Base-by-base conservation (phyloP, 2,888 invertebrate genomes). In the Clepsis dumicolana region DNA sequence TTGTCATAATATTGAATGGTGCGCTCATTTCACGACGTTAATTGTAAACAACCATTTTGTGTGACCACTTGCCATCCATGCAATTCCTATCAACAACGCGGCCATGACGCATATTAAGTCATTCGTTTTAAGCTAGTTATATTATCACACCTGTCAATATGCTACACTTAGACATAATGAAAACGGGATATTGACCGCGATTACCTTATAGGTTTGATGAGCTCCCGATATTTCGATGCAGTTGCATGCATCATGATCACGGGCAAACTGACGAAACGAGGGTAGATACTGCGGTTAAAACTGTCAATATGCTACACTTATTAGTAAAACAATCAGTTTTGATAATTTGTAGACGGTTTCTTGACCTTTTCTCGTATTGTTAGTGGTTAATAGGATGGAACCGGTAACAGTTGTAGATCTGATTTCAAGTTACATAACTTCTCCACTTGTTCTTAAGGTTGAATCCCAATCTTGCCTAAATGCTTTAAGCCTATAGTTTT, bases 41-140 rank as follows among this genome's bases (percentile, higher is more conserved):
- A 65, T 60, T 65, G 70, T 70, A 70, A 70, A 70, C 61, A 61
- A 62, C 50, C 56, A 32, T 62, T 66, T 56, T 54, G 57, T 64
- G 44, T 38, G n/a, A 48, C 61, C 38, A 62, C 32, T 59, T n/a
- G 44, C 54, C 35, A 35, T 56, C 24, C 35, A 21, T 38, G n/a
- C 56, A 38, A 54, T 67, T 62, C 59, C 59, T 53, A 64, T 64
- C 64, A 68, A 64, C 68, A 63, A 29, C 44, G 32, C 64, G 32
- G 18, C 35, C 56, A 27, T 62, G 56, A 48, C 56, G 48, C 27
- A 61, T 44, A 54, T 67, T 27, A 48, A 54, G 54, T 35, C 29
- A 59, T 25, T 35, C 27, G n/a, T 18, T 38, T 29, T 24, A 52
- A 61, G 21, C 10, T 56, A 50, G 8, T 50, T 18, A 18, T 27